Evolutionary conservation across 1,140 invertebrate genomes (phyloP).

Genomic region (Trialeurodes vaporariorum): DNA sequence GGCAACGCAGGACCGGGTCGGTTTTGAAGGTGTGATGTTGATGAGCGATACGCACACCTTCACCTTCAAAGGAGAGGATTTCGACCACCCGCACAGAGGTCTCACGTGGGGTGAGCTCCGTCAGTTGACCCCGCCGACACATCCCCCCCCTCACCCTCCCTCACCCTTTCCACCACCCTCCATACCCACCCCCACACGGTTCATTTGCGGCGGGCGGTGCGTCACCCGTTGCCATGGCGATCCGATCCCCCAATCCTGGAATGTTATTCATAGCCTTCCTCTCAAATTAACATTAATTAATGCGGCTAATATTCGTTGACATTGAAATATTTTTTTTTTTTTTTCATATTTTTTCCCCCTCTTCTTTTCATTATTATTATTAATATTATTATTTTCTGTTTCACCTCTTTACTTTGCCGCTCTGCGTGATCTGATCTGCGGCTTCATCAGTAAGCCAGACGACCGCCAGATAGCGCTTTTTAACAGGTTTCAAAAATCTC

Average conservation of each 20-base stretch:
- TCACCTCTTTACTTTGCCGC: too few relatives aligned
- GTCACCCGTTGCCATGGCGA: too few relatives aligned
- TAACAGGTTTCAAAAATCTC: too few relatives aligned
- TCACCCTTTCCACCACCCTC: background rate
- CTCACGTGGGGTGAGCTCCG: background rate
- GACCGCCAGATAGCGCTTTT: too few relatives aligned
- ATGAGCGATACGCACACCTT: background rate
- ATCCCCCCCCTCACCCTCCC: background rate
- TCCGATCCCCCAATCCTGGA: background rate
- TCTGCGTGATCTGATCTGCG: too few relatives aligned
- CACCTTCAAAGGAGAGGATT: background rate
- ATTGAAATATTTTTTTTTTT: conserved; percentile 1
- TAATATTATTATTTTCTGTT: too few relatives aligned
- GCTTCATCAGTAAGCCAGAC: too few relatives aligned
- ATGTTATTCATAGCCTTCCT: background rate
- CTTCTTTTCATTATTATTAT: too few relatives aligned
- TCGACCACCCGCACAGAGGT: background rate
- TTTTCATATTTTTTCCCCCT: too few relatives aligned
- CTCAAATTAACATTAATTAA: background rate
- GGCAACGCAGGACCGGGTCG: background rate
- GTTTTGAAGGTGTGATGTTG: background rate
- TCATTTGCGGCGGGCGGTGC: too few relatives aligned
- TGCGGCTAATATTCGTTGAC: background rate
- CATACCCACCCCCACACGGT: too few relatives aligned
- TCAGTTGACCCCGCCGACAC: background rate